Conservation (phyloP, 2,888 invertebrate genomes). For the Dione vanillae region DNA sequence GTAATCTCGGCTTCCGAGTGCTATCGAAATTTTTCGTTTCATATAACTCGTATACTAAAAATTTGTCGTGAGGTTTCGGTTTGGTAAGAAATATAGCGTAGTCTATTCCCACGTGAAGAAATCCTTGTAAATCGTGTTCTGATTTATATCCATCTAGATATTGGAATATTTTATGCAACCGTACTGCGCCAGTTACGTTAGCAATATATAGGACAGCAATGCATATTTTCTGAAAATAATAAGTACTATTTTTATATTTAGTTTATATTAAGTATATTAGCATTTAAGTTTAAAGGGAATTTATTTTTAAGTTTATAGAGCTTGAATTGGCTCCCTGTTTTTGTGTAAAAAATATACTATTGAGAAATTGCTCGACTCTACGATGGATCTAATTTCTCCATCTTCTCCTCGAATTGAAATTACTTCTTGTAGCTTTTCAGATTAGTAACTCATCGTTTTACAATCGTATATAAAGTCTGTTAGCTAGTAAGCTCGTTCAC, state of each 20-base stretch:
- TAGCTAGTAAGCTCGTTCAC: no score
- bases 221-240: slow-evolving; percentile 34
- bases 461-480: no score
- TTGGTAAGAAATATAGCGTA: slow-evolving; percentile 66
- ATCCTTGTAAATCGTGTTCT: slow-evolving; percentile 64
- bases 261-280: neutral
- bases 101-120: slow-evolving; percentile 70
- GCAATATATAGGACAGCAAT: slow-evolving; percentile 40
- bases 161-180: slow-evolving; percentile 72
- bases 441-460: no score
- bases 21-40: slow-evolving; percentile 64
- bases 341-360: no score
- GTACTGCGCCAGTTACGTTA: slow-evolving; percentile 51
- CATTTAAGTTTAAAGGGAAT: neutral
- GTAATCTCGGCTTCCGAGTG: slow-evolving; percentile 59
- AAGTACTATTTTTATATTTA: neutral
- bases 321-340: no score
- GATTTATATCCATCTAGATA: slow-evolving; percentile 69
- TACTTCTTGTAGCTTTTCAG: neutral
- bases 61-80: slow-evolving; percentile 67
- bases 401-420: neutral
- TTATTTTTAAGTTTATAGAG: no score
- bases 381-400: no score
- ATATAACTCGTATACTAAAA: slow-evolving; percentile 69
- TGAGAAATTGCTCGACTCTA: no score